Percentiles rank a stretch among this genome's conserved stretches.
phyloP scores from a whole-genome alignment of 2,113 vertebrate species.

The Dinomys branickii region DNA sequence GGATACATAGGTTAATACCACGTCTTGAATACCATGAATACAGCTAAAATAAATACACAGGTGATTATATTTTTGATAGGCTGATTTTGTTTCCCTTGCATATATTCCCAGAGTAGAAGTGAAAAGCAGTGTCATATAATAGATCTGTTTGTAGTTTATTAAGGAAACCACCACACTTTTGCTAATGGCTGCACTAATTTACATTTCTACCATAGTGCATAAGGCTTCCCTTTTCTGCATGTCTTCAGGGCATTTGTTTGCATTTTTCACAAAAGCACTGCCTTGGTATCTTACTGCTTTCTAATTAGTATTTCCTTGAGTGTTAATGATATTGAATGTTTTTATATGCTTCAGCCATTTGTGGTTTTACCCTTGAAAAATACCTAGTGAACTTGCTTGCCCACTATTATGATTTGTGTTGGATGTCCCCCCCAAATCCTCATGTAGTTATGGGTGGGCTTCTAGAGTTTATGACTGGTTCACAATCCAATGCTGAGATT shows the following conservation, averaged over 20 bases:
- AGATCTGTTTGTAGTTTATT: not conserved
- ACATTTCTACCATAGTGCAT: not conserved
- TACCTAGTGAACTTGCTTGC: not conserved
- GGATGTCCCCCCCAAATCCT: no score
- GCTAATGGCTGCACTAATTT: not conserved
- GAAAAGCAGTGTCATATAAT: no score
- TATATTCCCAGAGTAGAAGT: not conserved
- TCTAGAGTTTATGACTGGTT: no score
- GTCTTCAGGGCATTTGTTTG: not conserved
- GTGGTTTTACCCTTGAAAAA: not conserved
- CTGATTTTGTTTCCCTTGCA: not conserved
- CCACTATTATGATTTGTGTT: no score
- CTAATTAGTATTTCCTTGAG: not conserved
- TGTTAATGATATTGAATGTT: not conserved
- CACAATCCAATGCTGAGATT: no score
- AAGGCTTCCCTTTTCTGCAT: not conserved
- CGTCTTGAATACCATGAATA: not conserved
- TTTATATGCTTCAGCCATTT: not conserved
- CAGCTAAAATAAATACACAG: not conserved
- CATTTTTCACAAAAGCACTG: not conserved
- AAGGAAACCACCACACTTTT: not conserved
- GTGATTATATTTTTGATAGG: not conserved
- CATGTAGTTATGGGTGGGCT: no score
- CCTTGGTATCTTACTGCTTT: not conserved
- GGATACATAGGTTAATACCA: not conserved